phyloP scores from a whole-genome alignment of 2,888 invertebrate genomes.

The Cacoxenus indagator region DNA sequence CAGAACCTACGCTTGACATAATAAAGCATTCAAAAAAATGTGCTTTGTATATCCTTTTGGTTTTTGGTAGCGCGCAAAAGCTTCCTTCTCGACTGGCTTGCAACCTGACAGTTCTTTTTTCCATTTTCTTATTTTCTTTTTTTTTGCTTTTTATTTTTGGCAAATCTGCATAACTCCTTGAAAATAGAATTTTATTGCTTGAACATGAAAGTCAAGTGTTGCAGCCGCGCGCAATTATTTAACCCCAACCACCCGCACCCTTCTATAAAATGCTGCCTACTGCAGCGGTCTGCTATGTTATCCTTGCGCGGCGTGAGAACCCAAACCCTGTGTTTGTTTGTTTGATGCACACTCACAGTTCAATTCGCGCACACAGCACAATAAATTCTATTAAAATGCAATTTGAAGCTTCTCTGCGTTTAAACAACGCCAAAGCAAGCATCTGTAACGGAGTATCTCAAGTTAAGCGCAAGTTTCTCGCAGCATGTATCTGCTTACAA shows the following conservation, averaged over 20 bases:
- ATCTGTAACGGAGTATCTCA: neutral
- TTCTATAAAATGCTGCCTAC: neutral
- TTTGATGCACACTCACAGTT: conserved; percentile 18
- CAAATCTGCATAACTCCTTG: conserved; percentile 45
- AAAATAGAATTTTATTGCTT: conserved; percentile 57
- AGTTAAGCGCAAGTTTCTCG: neutral
- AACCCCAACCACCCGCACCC: neutral
- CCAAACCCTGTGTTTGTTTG: conserved; percentile 28
- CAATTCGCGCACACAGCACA: conserved; percentile 39
- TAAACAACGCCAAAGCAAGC: conserved; percentile 52
- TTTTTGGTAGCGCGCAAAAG: neutral
- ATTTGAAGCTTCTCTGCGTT: conserved; percentile 60
- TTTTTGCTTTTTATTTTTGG: conserved; percentile 19
- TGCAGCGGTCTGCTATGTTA: too few relatives aligned
- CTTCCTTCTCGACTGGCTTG: neutral
- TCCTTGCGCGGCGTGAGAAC: neutral
- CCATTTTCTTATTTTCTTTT: neutral
- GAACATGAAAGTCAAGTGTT: conserved; percentile 62
- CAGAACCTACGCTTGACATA: conserved; percentile 14
- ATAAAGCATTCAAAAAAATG: conserved; percentile 20
- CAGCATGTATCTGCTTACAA: neutral
- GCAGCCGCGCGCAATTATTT: conserved; percentile 46
- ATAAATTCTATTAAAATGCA: conserved; percentile 64
- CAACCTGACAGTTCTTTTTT: neutral
- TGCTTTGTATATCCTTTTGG: conserved; percentile 10